Evolutionary conservation across 2,797 vertebrate genomes (phyloP).

Genomic region (Alauda arvensis): DNA sequence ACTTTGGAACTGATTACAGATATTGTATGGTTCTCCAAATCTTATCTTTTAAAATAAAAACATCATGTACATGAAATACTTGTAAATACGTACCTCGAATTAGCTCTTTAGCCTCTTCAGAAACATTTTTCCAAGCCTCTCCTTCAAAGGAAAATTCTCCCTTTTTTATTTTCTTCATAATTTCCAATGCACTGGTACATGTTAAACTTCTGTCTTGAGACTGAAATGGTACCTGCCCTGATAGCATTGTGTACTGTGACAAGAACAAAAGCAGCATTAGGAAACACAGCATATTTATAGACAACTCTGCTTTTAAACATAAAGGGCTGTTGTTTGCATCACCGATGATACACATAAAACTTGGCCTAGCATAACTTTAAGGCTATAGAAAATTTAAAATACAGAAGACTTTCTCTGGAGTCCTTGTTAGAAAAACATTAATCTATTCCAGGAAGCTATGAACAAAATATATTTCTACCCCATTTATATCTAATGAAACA

Average conservation of each 20-base stretch:
- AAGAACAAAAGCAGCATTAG: slow-evolving; percentile 29
- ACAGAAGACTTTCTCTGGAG: not conserved
- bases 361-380: not conserved
- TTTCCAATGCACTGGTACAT: slow-evolving; percentile 92
- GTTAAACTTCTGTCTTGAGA: slow-evolving; percentile 89
- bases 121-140: slow-evolving; percentile 96
- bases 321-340: not conserved
- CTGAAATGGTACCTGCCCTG: slow-evolving; percentile 96
- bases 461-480: not conserved
- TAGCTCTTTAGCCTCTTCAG: slow-evolving; percentile 93
- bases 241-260: slow-evolving; percentile 94
- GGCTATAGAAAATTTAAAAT: not conserved
- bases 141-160: slow-evolving; percentile 96
- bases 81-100: slow-evolving; percentile 83
- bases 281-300: not conserved
- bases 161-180: slow-evolving; percentile 98
- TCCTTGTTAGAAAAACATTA: not conserved
- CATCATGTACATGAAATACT: not conserved
- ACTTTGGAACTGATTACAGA: not conserved
- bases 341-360: not conserved
- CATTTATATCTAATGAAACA: not conserved
- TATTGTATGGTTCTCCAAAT: not conserved
- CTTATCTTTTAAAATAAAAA: not conserved
- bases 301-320: not conserved
- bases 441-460: not conserved